These are phyloP conservation scores for Nomia melanderi DNA, from an alignment of 1,140 invertebrate genomes.

Conservation along the genomic window DNA sequence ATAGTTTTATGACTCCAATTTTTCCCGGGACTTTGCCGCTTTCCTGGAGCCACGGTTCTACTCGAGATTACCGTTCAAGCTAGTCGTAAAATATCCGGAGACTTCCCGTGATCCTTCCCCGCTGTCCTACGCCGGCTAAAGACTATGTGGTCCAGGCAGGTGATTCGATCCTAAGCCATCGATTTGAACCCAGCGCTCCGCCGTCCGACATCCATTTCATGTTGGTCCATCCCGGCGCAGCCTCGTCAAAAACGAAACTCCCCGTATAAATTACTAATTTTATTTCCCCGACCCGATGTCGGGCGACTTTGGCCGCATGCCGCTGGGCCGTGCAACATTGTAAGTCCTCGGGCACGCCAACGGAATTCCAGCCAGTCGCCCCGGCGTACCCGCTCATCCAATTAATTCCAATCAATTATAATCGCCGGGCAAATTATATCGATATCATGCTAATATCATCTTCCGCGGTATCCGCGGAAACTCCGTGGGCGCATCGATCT, in stretches of 20 bases:
- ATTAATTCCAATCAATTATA: conserved; percentile 19
- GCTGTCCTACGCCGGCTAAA: conserved; percentile 47
- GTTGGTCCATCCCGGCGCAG: not conserved
- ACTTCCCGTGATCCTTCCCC: conserved; percentile 53
- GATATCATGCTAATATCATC: conserved; percentile 21
- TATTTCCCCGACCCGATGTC: not conserved
- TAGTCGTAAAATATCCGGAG: conserved; percentile 57
- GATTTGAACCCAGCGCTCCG: conserved; percentile 6
- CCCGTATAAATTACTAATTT: not conserved
- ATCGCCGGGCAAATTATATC: conserved; percentile 27
- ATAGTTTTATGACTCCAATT: conserved; percentile 12
- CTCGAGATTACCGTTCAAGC: conserved; percentile 37
- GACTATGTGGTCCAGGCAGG: conserved; percentile 7
- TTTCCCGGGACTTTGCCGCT: not conserved
- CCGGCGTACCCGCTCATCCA: not conserved
- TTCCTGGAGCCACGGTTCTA: conserved; percentile 16
- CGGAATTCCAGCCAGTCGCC: not conserved
- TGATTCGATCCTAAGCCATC: conserved; percentile 32
- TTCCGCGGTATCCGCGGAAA: conserved; percentile 21
- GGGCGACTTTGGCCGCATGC: not conserved
- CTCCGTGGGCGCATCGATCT: conserved; percentile 25
- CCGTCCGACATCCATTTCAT: not conserved
- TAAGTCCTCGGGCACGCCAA: not conserved
- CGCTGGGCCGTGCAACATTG: not conserved
- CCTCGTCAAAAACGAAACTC: not conserved